Conservation (phyloP, 2,888 invertebrate species). For the Metacarcinus magister region DNA sequence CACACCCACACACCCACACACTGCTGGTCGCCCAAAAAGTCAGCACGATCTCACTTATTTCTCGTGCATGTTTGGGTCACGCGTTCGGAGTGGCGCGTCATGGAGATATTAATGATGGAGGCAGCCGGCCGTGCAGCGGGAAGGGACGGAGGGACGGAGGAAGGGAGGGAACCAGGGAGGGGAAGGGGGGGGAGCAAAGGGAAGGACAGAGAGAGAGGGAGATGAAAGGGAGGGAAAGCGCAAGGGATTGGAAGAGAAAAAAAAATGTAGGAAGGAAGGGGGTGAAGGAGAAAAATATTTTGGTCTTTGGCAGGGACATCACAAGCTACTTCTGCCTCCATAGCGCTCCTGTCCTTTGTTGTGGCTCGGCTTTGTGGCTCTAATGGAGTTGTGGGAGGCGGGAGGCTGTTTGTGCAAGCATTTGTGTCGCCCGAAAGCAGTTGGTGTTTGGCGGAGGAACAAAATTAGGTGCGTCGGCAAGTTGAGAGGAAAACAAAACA, state of each 20-base stretch:
- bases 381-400: background rate
- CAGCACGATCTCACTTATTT: constrained; percentile 77
- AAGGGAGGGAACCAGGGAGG: background rate
- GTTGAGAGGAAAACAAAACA: background rate
- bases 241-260: background rate
- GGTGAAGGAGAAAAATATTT: constrained; percentile 61
- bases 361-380: constrained; percentile 30
- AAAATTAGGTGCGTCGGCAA: background rate
- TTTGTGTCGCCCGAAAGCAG: background rate
- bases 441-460: background rate
- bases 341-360: constrained; percentile 55
- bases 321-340: constrained; percentile 63
- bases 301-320: constrained; percentile 71
- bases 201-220: constrained; percentile 18
- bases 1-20: background rate
- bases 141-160: background rate
- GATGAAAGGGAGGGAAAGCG: background rate
- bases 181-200: background rate
- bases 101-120: constrained; percentile 76
- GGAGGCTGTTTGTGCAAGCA: constrained; percentile 32
- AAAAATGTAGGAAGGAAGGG: background rate
- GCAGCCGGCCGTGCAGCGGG: constrained; percentile 77
- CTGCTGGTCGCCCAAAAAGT: constrained; percentile 61
- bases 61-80: constrained; percentile 79
- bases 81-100: constrained; percentile 78